Conservation (phyloP, 2,113 vertebrate species). For the Phasianus colchicus region DNA sequence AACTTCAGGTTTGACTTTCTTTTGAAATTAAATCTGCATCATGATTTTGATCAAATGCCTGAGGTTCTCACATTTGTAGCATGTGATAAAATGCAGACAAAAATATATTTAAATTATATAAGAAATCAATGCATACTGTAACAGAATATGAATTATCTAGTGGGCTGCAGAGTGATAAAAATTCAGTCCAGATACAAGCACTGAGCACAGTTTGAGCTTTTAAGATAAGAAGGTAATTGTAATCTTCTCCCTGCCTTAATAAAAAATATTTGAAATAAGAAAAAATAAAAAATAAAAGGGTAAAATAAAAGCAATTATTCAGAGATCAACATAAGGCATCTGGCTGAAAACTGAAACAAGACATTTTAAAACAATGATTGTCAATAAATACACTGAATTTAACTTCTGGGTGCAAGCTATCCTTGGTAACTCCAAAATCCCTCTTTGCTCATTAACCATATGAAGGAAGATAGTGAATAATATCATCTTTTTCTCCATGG, state of each 20-base stretch:
- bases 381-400: not conserved
- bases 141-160: constrained; percentile 20
- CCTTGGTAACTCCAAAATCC: not conserved
- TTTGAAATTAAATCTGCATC: not conserved
- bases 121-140: not conserved
- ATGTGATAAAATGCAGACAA: not conserved
- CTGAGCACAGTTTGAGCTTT: not conserved
- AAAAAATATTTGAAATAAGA: not conserved
- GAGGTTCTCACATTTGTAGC: not conserved
- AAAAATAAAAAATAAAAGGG: not conserved
- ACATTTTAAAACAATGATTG: not conserved
- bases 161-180: not conserved
- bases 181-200: not conserved
- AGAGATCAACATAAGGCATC: not conserved
- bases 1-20: constrained; percentile 16
- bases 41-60: constrained; percentile 25
- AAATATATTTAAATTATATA: not conserved
- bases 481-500: not conserved
- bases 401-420: not conserved
- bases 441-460: not conserved
- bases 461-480: not conserved
- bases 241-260: not conserved
- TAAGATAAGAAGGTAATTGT: not conserved
- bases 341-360: not conserved
- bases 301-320: not conserved